Base-by-base conservation (phyloP, 2,888 invertebrate genomes). In the Pseudanteris insignis region DNA sequence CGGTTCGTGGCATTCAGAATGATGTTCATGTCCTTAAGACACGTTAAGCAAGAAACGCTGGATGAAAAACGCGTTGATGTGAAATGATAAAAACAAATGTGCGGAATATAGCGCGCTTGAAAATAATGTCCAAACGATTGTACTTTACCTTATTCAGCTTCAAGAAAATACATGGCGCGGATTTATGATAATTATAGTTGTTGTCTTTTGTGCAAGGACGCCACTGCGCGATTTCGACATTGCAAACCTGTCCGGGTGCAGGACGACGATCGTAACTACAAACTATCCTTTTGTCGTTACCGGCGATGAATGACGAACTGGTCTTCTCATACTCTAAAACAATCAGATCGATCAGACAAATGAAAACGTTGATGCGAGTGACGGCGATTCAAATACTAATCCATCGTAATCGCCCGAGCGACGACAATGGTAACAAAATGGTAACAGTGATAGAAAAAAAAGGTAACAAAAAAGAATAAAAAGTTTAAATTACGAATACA, bases 101-200 rank as follows among this genome's bases (percentile, higher is more conserved):
- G 18, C 18, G 18, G 18, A 18, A 18, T 4, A 18, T 4, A 18
- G 18, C 18, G 18, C 6, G 18, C 6, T 4, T 6, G 18, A 18
- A 4, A 6, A 18, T n/a, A n/a, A n/a, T n/a, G n/a, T 11, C 18
- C n/a, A n/a, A 43, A 32, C n/a, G 14, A 43, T 24, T 14, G 24
- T 36, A 15, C 14, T 15, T 21, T 57, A 53, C 60, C 60, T 60
- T 95, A 81, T 99, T 99, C 70, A 99, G 84, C 81, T 98, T 98
- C 69, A 99, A 86, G 83, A 97, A 90, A 78, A 99, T 91, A 81
- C 99, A 99, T 9, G 98, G 98, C 51, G 89, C 89, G 55, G 90
- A 91, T 68, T 86, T 85, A 67, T 88, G 88, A 81, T 90, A 98
- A 76, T 95, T 96, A 82, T 90, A 99, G 72, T 90, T 86, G 67